These are phyloP conservation scores for Homalodisca vitripennis DNA, from an alignment of 1,140 invertebrate species.

Conservation along the genomic window DNA sequence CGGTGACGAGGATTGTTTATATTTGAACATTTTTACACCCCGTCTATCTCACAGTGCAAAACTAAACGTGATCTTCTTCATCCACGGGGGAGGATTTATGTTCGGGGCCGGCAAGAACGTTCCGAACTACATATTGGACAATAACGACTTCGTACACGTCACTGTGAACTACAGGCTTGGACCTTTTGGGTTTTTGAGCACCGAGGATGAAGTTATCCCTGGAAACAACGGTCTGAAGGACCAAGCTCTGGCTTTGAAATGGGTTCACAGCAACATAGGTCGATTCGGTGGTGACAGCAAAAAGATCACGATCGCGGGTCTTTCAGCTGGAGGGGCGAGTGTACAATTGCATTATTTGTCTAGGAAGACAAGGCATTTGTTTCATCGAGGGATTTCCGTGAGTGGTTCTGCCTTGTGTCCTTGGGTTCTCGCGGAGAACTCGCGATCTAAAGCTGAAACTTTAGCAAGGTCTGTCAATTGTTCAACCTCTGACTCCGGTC, in stretches of 20 bases:
- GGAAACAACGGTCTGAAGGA: constrained; percentile 39
- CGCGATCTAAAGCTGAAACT: constrained; percentile 63
- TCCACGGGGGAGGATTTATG: constrained; percentile 36
- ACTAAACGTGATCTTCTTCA: constrained; percentile 34
- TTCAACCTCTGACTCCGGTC: constrained; percentile 51
- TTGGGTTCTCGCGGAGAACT: constrained; percentile 67
- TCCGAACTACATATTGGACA: constrained; percentile 54
- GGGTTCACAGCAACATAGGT: constrained; percentile 36
- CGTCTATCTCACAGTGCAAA: background rate
- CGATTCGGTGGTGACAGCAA: constrained; percentile 34
- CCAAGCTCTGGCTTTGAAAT: constrained; percentile 34
- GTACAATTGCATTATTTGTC: constrained; percentile 36
- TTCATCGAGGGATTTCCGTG: constrained; percentile 67
- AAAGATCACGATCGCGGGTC: constrained; percentile 31
- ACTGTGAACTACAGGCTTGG: constrained; percentile 63
- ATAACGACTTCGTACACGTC: constrained; percentile 57
- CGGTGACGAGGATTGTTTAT: constrained; percentile 30
- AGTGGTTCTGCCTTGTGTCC: constrained; percentile 71
- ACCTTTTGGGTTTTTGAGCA: constrained; percentile 32
- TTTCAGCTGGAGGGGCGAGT: constrained; percentile 32
- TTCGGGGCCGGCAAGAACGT: constrained; percentile 45
- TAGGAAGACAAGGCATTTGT: constrained; percentile 32
- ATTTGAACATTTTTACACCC: constrained; percentile 30
- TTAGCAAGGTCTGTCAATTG: constrained; percentile 68
- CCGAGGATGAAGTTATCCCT: constrained; percentile 36